These are phyloP conservation scores for Cyanoramphus novaezelandiae DNA, from an alignment of 2,113 vertebrate genomes.

Conservation along the genomic window DNA sequence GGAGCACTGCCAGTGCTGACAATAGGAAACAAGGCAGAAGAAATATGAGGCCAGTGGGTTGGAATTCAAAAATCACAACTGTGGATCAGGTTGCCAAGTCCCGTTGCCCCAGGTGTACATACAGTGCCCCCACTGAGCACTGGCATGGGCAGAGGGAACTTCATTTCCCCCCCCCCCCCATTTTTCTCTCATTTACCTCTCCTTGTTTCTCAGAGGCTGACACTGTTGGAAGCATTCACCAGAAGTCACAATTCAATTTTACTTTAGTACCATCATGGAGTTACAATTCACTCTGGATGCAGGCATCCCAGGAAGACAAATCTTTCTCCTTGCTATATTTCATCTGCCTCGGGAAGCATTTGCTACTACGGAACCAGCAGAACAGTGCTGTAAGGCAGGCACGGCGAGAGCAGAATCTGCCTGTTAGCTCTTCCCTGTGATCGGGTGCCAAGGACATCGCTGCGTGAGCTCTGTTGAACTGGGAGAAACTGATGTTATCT, in stretches of 20 bases:
- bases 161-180: not conserved
- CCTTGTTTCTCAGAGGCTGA: not conserved
- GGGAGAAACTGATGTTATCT: conserved; percentile 14
- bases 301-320: not conserved
- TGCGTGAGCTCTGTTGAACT: conserved; percentile 24
- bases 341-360: not conserved
- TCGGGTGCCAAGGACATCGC: conserved; percentile 34
- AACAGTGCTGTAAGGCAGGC: not conserved
- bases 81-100: conserved; percentile 76
- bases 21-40: conserved; percentile 83
- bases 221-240: fast-evolving
- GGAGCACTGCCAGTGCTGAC: conserved; percentile 79
- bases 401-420: not conserved
- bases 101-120: conserved; percentile 63
- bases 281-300: not conserved
- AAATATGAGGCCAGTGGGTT: conserved; percentile 79
- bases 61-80: conserved; percentile 83
- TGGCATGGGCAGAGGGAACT: not conserved
- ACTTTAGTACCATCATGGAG: not conserved
- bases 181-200: not conserved
- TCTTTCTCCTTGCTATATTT: not conserved
- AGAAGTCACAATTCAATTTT: not conserved
- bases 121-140: conserved; percentile 36
- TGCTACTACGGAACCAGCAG: not conserved
- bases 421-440: not conserved